Conservation (phyloP, 2,888 invertebrate species). For the Meta bourneti region DNA sequence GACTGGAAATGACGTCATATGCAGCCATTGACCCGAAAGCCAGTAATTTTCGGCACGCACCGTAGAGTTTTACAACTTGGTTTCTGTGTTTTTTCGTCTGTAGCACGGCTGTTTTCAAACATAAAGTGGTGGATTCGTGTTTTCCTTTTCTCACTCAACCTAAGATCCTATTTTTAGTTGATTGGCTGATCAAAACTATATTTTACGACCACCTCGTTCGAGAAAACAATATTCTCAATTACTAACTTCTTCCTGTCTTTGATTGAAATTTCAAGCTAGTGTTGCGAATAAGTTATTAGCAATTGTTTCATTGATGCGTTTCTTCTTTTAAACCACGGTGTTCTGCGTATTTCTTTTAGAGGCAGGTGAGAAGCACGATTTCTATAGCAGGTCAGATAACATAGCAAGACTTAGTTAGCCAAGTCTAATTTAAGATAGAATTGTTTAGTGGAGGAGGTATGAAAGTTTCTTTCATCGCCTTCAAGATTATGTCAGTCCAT, state of each 20-base stretch:
- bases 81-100: neutral
- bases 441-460: too few relatives aligned
- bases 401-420: too few relatives aligned
- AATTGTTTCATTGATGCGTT: neutral
- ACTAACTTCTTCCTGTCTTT: neutral
- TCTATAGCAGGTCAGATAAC: too few relatives aligned
- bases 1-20: conserved; percentile 45
- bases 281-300: neutral
- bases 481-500: too few relatives aligned
- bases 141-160: neutral
- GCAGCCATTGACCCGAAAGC: conserved; percentile 63
- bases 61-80: conserved; percentile 55
- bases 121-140: neutral
- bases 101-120: neutral
- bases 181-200: neutral
- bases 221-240: neutral
- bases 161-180: neutral
- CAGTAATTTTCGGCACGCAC: conserved; percentile 52
- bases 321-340: too few relatives aligned
- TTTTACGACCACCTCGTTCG: neutral
- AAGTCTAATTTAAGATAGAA: too few relatives aligned
- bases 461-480: too few relatives aligned
- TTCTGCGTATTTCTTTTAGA: too few relatives aligned
- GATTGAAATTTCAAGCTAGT: neutral
- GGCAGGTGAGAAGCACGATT: too few relatives aligned